Evolutionary conservation across 2,797 vertebrate species (phyloP).

Genomic region (Anabacerthia variegaticeps): DNA sequence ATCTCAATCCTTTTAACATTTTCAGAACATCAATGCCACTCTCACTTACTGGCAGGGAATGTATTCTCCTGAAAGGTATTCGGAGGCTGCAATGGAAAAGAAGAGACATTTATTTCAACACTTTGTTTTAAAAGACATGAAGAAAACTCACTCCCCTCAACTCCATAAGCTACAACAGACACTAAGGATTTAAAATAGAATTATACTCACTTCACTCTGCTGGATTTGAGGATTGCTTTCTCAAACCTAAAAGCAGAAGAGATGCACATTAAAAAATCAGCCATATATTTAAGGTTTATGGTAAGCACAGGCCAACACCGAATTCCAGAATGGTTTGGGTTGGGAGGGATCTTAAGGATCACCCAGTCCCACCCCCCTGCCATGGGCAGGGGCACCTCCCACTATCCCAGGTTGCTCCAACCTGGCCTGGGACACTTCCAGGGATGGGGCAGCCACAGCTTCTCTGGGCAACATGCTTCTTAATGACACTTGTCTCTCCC

Average conservation of each 20-base stretch:
- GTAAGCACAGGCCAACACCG: not conserved
- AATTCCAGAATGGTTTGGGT: not conserved
- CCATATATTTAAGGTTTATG: no score
- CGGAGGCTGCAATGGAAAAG: constrained; percentile 63
- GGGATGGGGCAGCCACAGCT: not conserved
- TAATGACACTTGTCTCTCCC: not conserved
- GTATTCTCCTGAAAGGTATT: constrained; percentile 85
- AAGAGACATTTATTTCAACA: not conserved
- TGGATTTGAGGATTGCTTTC: constrained; percentile 75
- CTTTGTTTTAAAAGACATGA: not conserved
- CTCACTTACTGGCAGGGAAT: constrained; percentile 88
- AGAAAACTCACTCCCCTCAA: not conserved
- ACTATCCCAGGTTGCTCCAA: not conserved
- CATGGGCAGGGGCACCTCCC: not conserved
- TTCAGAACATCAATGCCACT: not conserved
- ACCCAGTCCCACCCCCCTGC: not conserved
- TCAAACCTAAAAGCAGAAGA: constrained; percentile 77
- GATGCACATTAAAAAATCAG: not conserved
- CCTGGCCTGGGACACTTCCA: not conserved
- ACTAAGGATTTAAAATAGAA: not conserved
- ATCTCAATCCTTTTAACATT: not conserved
- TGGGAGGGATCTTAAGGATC: not conserved
- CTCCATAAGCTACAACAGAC: not conserved
- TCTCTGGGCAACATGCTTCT: not conserved
- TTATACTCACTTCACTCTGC: constrained; percentile 60